Evolutionary conservation across 1,140 invertebrate genomes (phyloP), one percentile per base, ranked within the genome.

Genomic region (Stegodyphus mimosarum): DNA sequence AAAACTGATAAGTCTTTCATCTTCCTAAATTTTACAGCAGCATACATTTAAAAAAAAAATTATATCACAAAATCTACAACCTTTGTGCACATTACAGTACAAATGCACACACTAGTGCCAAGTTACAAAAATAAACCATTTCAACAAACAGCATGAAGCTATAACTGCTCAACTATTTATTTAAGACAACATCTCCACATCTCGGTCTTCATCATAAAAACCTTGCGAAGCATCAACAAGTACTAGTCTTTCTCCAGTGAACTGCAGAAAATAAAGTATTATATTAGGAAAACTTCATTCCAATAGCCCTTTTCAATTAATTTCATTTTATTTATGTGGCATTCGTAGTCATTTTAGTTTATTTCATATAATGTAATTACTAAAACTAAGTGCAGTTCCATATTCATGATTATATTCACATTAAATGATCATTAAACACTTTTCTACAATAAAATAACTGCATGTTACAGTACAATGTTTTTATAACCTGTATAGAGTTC

Each of bases 171-270:
- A 60, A 15, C 55, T 60, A 15, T 60, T 7, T 33, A 72, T 6
- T 81, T 69, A 83, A 17, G 49, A 60, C n/a, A 75, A 63, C 55
- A 75, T 73, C 53, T 73, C 79, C 9, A 83, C 72, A 69, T 83
- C 72, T 63, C 17, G 50, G 18, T 83, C 80, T 51, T 81, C 79
- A 15, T 75, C 71, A 72, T 74, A 75, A 7, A 53, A 15, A 49
- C 71, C 55, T 55, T 83, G 71, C n/a, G 71, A 10, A 15, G 80
- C 80, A 75, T 83, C 80, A 7, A 83, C 80, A 17, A 83, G 80
- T 18, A 83, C 63, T 13, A 83, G 53, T 67, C 80, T 13, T 48
- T 83, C 80, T 7, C 72, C 72, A 17, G 15, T 49, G n/a, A 15
- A 69, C 71, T 75, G 63, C 6, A 73, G 18, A 13, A n/a, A 64